A percentile compares a stretch with the other conserved stretches of the same genome.
Conservation (phyloP, 2,888 invertebrate species). For the Athalia circularis region DNA sequence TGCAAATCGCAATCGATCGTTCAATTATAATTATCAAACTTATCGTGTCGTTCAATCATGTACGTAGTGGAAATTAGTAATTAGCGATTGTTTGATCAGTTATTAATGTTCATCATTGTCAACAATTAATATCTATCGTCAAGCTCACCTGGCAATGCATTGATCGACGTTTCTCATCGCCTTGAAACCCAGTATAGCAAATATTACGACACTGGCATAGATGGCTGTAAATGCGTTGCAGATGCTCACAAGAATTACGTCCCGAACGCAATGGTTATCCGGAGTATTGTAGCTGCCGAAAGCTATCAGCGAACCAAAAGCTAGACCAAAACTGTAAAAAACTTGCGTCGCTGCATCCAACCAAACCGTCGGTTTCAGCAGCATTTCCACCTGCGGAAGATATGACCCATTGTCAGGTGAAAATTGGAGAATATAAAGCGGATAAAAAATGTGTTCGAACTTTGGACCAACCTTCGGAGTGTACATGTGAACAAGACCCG, state of each 20-base stretch:
- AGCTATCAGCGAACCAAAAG: constrained; percentile 96
- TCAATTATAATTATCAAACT: background rate
- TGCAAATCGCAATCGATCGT: background rate
- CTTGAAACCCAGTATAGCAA: constrained; percentile 96
- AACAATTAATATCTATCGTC: background rate
- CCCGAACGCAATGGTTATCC: constrained; percentile 95
- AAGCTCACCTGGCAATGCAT: constrained; percentile 84
- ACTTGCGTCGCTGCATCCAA: constrained; percentile 97
- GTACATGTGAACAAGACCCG: constrained; percentile 92
- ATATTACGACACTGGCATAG: constrained; percentile 96
- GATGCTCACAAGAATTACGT: constrained; percentile 92
- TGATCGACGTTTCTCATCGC: constrained; percentile 92
- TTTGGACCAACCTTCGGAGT: constrained; percentile 85
- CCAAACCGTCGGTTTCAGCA: constrained; percentile 93
- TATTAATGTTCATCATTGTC: background rate
- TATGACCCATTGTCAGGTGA: background rate
- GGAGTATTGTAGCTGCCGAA: constrained; percentile 97
- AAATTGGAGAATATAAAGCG: background rate
- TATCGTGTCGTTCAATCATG: background rate
- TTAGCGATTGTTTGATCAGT: background rate
- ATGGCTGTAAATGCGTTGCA: constrained; percentile 96
- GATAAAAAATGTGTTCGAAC: background rate
- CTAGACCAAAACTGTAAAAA: constrained; percentile 94
- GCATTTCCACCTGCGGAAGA: constrained; percentile 83
- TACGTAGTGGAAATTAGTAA: background rate